Evolutionary conservation across 2,888 invertebrate genomes (phyloP), one percentile per base, ranked within the genome.

Genomic region (Caenorhabditis sp.): DNA sequence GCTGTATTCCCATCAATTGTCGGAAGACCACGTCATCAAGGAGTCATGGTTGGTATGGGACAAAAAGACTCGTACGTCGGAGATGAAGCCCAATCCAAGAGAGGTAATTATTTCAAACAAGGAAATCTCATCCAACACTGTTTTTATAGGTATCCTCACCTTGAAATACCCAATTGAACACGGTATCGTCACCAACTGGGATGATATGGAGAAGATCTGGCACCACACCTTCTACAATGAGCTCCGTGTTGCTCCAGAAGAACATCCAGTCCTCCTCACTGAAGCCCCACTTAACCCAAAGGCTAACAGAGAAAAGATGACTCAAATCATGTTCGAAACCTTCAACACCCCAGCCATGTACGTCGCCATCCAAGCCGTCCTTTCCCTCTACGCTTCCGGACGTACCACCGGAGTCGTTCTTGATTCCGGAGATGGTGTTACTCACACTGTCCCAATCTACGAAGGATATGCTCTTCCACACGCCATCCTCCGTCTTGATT

Each of bases 181-280:
- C 90, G 95, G 95, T 87, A 95, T 95, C 90, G 94, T 95, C 89
- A 95, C 95, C 90, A 95, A 95, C 92, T 95, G 95, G 95, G 95
- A 95, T 88, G 95, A 95, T 88, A 95, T 96, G 95, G 95, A 95
- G 91, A 95, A 95, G 90, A 95, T 96, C 91, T 96, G 95, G 95
- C 95, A 95, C 90, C 95, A 95, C 91, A 95, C 95, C 88, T 95
- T 95, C 92, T 95, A 95, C 93, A 95, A 96, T 89, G 95, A 95
- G 90, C 92, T 96, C 88, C 92, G 95, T 90, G 95, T 95, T 64
- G 95, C 95, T 66, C 95, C 95, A 76, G 95, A 95, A 90, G 94
- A 95, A 90, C 95, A 95, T 89, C 95, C 95, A 68, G 94, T 95
- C 85, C 92, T 95, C 87, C 91, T 94, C 85, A 95, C 94, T 76